phyloP scores from a whole-genome alignment of 2,797 vertebrate genomes.

The Oceanodroma leucorhoa region DNA sequence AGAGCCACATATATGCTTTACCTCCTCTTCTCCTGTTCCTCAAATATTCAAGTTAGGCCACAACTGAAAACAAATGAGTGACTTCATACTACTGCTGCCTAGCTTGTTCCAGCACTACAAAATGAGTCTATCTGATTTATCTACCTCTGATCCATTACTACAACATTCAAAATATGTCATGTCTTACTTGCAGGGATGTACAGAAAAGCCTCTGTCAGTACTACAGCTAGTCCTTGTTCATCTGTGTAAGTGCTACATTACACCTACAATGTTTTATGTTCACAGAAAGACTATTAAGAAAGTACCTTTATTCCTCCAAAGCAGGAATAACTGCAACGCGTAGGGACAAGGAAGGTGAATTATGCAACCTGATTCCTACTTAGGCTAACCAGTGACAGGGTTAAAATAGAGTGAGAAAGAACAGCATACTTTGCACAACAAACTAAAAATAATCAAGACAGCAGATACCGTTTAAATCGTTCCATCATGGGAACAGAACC shows the following conservation, averaged over 20 bases:
- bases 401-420: slow-evolving; percentile 22
- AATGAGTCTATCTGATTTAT: not conserved
- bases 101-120: not conserved
- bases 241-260: not conserved
- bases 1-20: not conserved
- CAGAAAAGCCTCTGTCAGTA: not conserved
- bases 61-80: not conserved
- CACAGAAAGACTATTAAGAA: not conserved
- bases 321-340: not conserved
- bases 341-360: not conserved
- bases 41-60: not conserved
- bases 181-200: not conserved
- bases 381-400: not conserved
- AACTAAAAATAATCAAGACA: slow-evolving; percentile 48
- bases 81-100: not conserved
- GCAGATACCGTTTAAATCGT: slow-evolving; percentile 13
- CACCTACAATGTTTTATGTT: not conserved
- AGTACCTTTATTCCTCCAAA: slow-evolving; percentile 5
- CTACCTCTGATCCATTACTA: not conserved
- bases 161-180: not conserved
- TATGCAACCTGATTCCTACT: slow-evolving; percentile 5
- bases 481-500: slow-evolving; percentile 52
- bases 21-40: not conserved
- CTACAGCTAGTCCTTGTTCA: not conserved
- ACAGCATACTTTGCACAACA: slow-evolving; percentile 20